These are phyloP conservation scores for Bombyx huttoni DNA, from an alignment of 2,888 invertebrate genomes.

Conservation along the genomic window DNA sequence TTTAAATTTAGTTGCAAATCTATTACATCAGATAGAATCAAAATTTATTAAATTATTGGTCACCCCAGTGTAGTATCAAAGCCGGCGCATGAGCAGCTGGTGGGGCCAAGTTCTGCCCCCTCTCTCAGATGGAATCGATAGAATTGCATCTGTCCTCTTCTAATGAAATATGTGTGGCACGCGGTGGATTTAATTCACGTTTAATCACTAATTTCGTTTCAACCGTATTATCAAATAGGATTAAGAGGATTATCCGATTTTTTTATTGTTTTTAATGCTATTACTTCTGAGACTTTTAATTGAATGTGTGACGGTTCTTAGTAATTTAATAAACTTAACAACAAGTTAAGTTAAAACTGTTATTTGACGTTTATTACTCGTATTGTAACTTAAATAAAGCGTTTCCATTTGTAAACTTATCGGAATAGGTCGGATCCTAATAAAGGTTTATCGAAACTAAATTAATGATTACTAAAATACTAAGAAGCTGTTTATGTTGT, in stretches of 20 bases:
- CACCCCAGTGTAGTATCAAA: conserved; percentile 52
- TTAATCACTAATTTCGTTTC: background rate
- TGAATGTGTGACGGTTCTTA: background rate
- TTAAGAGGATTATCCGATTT: background rate
- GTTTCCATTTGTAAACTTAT: too few species aligned
- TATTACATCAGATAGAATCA: background rate
- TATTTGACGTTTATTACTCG: background rate
- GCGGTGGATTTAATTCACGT: conserved; percentile 6
- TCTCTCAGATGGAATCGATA: conserved; percentile 25
- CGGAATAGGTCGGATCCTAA: too few species aligned
- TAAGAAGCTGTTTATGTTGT: too few species aligned
- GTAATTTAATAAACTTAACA: background rate
- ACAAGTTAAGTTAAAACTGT: background rate
- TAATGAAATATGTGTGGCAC: conserved; percentile 26
- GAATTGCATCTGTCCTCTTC: conserved; percentile 50
- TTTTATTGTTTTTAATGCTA: background rate
- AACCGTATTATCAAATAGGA: background rate
- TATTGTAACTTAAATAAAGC: too few species aligned
- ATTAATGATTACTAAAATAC: too few species aligned
- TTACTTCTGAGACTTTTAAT: background rate
- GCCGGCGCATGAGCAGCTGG: conserved; percentile 52
- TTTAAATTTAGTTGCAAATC: background rate
- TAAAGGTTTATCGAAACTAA: too few species aligned
- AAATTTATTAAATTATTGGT: conserved; percentile 29
- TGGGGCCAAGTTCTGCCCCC: conserved; percentile 59